Percentiles rank a stretch among this genome's conserved stretches.
Conservation (phyloP, 2,888 invertebrate species). For the Ferrisia virgata region DNA sequence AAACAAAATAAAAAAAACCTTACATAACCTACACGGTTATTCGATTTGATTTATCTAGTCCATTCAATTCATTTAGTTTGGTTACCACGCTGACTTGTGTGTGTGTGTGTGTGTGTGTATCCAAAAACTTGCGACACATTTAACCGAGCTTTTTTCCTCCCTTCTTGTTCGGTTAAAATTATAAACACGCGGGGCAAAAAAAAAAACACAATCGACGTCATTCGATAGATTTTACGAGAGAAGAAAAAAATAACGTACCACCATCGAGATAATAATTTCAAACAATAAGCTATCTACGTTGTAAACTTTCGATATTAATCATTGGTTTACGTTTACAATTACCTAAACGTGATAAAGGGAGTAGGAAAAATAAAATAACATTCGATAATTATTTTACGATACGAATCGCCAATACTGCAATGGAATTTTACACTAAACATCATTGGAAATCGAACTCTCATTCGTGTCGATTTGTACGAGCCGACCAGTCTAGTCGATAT, state of each 20-base stretch:
- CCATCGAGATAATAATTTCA: background rate
- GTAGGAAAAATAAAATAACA: background rate
- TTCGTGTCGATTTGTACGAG: background rate
- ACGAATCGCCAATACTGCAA: background rate
- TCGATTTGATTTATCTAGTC: conserved; percentile 5
- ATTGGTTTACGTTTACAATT: background rate
- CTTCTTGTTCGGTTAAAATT: no score
- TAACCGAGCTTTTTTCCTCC: background rate
- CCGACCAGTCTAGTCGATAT: background rate
- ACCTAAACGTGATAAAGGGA: background rate
- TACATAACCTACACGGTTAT: background rate
- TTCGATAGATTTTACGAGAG: background rate
- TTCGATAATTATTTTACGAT: background rate
- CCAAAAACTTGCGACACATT: background rate
- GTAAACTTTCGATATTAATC: background rate
- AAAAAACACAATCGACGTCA: background rate
- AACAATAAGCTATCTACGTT: background rate
- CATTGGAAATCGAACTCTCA: no score
- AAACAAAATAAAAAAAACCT: no score
- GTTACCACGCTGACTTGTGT: background rate
- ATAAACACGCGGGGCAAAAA: no score
- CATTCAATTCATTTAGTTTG: background rate
- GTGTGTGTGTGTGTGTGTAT: no score
- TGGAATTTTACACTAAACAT: no score
- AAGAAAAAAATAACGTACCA: background rate